Base-by-base conservation (phyloP, 2,797 vertebrate genomes). In the Mus caroli region DNA sequence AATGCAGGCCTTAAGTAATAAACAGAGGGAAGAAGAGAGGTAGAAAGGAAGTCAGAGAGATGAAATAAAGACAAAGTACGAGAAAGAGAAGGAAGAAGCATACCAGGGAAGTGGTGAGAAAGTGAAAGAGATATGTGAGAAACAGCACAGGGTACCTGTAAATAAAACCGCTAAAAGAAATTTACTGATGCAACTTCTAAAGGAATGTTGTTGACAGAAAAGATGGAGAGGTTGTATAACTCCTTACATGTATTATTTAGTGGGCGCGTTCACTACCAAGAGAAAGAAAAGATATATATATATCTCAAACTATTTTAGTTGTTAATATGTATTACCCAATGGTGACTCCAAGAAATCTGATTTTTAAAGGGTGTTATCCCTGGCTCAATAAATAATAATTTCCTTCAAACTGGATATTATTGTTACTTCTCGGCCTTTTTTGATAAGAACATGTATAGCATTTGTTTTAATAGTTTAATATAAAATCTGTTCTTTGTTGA, bases 331-430 rank as follows among this genome's bases (percentile, higher is more conserved):
- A 9, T 34, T 52, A 3, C 50, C 28, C 26, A 71, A 64, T 8
- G 10, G 26, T 12, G 26, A 83, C 71, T 89, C 64, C 46, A 73
- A 91, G 40, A 92, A 80, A 91, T 84, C 9, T 87, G 19, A 1
- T 91, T 19, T 19, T 85, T 71, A 82, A 37, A 60, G 88, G 11
- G 43, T 1, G 31, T 26, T 11, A 88, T 87, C 4, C 12, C 2
- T 93, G 20, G 19, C 34, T 40, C 58, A 83, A 34, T 34, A 2
- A 5, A 40, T 60, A 90, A 34, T 62, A 90, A 62, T 91, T 56
- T 62, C 11, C 84, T 88, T 60, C 37, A 15, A 83, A 4, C 83
- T 95, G 87, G 28, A 71, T 50, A 92, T 26, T 46, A 92, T 91
- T 90, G 24, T 88, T 80, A n/a, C 2, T 54, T 73, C 85, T 56